Evolutionary conservation across 2,888 invertebrate species (phyloP).

Genomic region (Marasmarcha lunaedactyla): DNA sequence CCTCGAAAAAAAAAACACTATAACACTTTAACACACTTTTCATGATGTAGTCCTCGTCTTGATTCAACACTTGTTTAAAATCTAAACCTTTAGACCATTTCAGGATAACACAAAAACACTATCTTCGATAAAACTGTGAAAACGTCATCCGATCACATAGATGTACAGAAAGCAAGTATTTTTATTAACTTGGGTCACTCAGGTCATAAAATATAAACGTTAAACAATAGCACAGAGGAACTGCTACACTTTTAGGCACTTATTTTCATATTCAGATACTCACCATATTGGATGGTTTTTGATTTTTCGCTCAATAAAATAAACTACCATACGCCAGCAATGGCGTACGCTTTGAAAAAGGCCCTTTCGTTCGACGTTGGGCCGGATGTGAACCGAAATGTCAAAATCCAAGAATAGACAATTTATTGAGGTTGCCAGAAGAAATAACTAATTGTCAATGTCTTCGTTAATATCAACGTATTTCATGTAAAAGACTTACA

Average conservation of each 20-base stretch:
- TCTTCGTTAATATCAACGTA: too few species aligned
- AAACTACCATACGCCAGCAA: constrained; percentile 87
- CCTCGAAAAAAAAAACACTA: too few species aligned
- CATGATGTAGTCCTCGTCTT: background rate
- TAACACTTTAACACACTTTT: background rate
- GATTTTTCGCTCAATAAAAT: constrained; percentile 79
- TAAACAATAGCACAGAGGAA: constrained; percentile 28
- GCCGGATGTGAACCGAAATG: constrained; percentile 35
- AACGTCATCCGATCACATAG: constrained; percentile 57
- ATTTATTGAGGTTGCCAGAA: too few species aligned
- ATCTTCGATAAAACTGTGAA: constrained; percentile 17
- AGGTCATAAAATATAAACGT: constrained; percentile 39
- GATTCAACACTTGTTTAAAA: background rate
- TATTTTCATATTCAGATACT: constrained; percentile 52
- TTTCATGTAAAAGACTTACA: too few species aligned
- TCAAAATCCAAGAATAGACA: too few species aligned
- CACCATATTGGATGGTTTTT: constrained; percentile 87
- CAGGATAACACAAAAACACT: constrained; percentile 32
- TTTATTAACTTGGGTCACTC: constrained; percentile 21
- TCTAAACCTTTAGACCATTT: constrained; percentile 17
- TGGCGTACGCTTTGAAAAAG: constrained; percentile 90
- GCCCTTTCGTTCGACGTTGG: constrained; percentile 31
- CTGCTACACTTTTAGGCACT: constrained; percentile 33
- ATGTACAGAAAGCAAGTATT: constrained; percentile 28
- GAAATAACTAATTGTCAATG: too few species aligned